phyloP scores from a whole-genome alignment of 2,888 invertebrate species.

The Ormyrus rosae region DNA sequence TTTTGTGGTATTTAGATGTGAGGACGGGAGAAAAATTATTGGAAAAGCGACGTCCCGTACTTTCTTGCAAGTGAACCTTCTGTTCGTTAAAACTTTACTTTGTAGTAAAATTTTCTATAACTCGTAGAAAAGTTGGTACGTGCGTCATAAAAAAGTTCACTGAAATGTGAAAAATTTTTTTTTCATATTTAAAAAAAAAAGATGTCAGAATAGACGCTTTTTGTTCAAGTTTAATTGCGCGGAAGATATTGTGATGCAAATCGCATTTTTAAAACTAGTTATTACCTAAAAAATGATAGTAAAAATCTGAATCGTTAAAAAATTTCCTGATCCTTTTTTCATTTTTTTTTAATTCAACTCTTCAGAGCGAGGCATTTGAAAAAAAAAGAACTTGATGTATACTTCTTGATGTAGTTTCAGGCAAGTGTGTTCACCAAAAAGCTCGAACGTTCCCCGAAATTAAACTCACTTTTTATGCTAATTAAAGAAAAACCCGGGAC shows the following conservation, averaged over 20 bases:
- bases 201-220: background rate
- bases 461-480: too few relatives aligned
- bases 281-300: background rate
- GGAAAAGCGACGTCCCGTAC: conserved; percentile 22
- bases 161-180: conserved; percentile 15
- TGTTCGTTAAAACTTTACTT: conserved; percentile 35
- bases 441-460: too few relatives aligned
- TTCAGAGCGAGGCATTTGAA: too few relatives aligned
- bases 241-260: background rate
- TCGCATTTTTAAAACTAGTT: background rate
- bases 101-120: conserved; percentile 31
- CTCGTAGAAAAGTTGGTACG: conserved; percentile 21
- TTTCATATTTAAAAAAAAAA: background rate
- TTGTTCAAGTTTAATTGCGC: background rate
- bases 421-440: too few relatives aligned
- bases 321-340: background rate
- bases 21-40: conserved; percentile 6
- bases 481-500: too few relatives aligned
- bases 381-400: too few relatives aligned
- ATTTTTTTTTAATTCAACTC: background rate
- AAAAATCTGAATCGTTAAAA: background rate
- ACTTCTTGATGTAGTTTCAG: too few relatives aligned
- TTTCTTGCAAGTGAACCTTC: conserved; percentile 27
- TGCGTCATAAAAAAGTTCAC: conserved; percentile 17
- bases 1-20: conserved; percentile 15